Conservation (phyloP, 2,888 invertebrate genomes). For the Vesta saturnalis region DNA sequence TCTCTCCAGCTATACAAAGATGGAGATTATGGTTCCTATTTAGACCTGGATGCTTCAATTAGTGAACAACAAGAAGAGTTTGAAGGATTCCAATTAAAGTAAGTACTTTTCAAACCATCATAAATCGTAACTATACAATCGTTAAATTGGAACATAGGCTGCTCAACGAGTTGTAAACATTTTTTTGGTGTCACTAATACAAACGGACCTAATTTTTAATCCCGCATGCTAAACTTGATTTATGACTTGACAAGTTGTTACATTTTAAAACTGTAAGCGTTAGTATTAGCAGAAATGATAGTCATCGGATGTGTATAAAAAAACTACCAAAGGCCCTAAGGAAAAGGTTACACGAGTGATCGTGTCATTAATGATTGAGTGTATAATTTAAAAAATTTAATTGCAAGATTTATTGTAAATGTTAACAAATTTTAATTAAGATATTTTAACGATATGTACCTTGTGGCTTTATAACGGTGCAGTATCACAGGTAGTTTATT, state of each 20-base stretch:
- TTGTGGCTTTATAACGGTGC: conserved; percentile 4
- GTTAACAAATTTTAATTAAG: background rate
- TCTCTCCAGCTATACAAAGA: conserved; percentile 97
- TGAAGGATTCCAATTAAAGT: conserved; percentile 95
- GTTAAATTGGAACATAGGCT: no score
- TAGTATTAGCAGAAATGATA: background rate
- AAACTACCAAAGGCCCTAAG: background rate
- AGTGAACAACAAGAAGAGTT: conserved; percentile 98
- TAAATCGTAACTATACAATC: background rate
- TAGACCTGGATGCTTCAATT: conserved; percentile 96
- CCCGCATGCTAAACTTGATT: background rate
- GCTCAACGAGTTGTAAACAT: no score
- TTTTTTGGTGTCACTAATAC: background rate
- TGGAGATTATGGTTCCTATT: conserved; percentile 96
- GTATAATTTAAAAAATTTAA: background rate
- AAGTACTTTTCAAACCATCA: conserved; percentile 60
- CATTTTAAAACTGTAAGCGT: background rate
- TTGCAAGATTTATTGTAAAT: background rate
- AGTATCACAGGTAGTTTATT: background rate
- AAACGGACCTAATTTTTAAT: no score
- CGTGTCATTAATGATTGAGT: background rate
- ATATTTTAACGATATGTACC: background rate
- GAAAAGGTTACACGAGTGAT: background rate
- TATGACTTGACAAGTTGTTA: background rate
- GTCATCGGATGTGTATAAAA: background rate